phyloP scores from a whole-genome alignment of 2,888 invertebrate genomes.

The Eupelmus urozonus region DNA sequence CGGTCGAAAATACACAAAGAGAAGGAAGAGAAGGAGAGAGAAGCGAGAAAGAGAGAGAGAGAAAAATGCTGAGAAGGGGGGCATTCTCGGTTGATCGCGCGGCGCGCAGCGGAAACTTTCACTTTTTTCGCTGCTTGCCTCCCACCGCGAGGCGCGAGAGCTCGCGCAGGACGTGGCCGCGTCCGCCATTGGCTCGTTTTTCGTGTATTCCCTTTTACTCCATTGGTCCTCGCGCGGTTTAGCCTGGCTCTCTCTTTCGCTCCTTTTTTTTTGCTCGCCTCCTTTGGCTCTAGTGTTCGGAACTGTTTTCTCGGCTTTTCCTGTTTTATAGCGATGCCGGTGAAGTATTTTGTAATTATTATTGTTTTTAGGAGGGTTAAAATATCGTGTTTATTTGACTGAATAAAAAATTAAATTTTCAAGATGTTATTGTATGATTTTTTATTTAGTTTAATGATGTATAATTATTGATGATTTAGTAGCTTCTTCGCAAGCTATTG shows the following conservation, averaged over 20 bases:
- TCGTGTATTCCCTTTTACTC: conserved; percentile 10
- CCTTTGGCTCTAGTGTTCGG: too few relatives aligned
- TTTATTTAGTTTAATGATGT: too few relatives aligned
- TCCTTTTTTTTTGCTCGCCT: neutral
- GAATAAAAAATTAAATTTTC: too few relatives aligned
- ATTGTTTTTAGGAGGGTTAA: too few relatives aligned
- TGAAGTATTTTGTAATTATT: too few relatives aligned
- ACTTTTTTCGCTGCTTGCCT: conserved; percentile 70
- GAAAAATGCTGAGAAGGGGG: conserved; percentile 43
- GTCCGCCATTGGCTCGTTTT: conserved; percentile 63
- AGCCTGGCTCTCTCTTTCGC: neutral
- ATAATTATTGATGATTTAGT: too few relatives aligned
- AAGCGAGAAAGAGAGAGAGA: conserved; percentile 38
- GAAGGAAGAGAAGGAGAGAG: conserved; percentile 36
- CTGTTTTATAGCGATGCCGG: too few relatives aligned
- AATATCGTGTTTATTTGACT: too few relatives aligned
- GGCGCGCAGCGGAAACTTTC: conserved; percentile 71
- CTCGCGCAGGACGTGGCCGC: neutral
- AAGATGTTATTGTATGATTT: too few relatives aligned
- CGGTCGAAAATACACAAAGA: conserved; percentile 16
- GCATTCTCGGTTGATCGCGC: conserved; percentile 62
- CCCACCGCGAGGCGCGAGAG: neutral
- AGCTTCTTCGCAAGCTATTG: too few relatives aligned
- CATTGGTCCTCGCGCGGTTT: neutral
- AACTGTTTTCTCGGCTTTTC: too few relatives aligned